A percentile compares a stretch with the other conserved stretches of the same genome.
Conservation (phyloP, 2,888 invertebrate species). For the Lymantria monacha region DNA sequence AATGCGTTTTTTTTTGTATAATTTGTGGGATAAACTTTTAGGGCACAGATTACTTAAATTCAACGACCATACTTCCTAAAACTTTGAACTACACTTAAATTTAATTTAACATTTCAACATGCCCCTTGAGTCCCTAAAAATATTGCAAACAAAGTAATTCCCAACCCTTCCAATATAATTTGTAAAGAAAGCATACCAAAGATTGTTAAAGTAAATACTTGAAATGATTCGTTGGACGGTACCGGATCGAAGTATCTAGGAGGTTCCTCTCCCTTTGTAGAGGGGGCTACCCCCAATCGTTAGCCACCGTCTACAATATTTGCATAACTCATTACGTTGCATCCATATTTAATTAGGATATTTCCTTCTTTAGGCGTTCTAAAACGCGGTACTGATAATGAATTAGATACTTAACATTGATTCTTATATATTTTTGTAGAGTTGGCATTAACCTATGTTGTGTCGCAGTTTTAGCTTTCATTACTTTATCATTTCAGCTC, state of each 20-base stretch:
- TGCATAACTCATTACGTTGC: constrained; percentile 78
- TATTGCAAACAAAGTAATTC: constrained; percentile 35
- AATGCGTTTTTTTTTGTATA: no score
- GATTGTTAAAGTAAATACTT: constrained; percentile 49
- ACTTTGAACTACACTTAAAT: constrained; percentile 19
- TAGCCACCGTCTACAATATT: constrained; percentile 71
- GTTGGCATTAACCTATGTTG: no score
- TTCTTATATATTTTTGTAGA: not conserved
- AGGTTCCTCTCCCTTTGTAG: constrained; percentile 5
- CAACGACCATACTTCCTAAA: constrained; percentile 10
- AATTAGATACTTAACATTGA: constrained; percentile 21
- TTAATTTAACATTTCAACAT: constrained; percentile 14
- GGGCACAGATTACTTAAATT: no score
- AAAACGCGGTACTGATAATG: constrained; percentile 27
- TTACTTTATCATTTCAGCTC: no score
- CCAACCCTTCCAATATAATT: constrained; percentile 45
- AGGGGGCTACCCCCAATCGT: constrained; percentile 46
- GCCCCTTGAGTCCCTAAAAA: constrained; percentile 27
- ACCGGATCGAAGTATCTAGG: constrained; percentile 38
- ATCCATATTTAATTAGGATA: constrained; percentile 80
- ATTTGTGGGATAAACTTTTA: no score
- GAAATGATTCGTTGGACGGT: constrained; percentile 52
- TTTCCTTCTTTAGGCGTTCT: constrained; percentile 56
- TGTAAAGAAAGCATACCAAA: constrained; percentile 44
- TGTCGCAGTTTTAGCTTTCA: not conserved